Base-by-base conservation (phyloP, 2,797 vertebrate genomes). In the Salarias fasciatus region DNA sequence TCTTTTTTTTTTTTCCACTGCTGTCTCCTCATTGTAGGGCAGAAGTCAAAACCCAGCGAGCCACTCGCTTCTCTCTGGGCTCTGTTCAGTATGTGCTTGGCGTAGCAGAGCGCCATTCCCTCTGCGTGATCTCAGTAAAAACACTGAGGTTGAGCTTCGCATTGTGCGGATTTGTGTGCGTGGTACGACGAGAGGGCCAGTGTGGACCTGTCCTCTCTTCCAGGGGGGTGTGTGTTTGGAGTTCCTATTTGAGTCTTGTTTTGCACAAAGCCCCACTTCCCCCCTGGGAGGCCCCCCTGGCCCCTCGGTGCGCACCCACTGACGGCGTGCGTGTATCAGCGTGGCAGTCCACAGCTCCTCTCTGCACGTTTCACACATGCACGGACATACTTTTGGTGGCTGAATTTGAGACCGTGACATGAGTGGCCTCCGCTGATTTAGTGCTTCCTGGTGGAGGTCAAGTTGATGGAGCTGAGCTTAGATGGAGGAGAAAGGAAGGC, bases 391-490 rank as follows among this genome's bases (percentile, higher is more conserved):
- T 71, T 74, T 50, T 30, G 30, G 69, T 58, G 63, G 55, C 59
- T 54, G 38, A 29, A 55, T 48, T 54, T 47, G 42, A 76, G 52
- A 64, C 57, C 81, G 71, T 72, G 79, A 83, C 77, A 75, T 74
- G 66, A 57, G 56, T 74, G 73, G 75, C 65, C 68, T 75, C 69
- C 11, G 5, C 53, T 84, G 79, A 89, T 89, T 89, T 67, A 89
- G 59, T 85, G 81, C 76, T 89, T 89, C 82, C 83, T 69, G 74
- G 63, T 74, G 69, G 79, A 80, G 83, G 76, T 75, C 75, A 63
- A 31, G 53, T 53, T 75, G 63, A 78, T 72, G 45, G 57, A 24
- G 54, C 35, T 14, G 24, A 36, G 45, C 43, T 63, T 63, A 63
- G 68, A 40, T 40, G 37, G 44, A 45, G 0, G 6, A 41, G 33